Evolutionary conservation across 92 coral and sea anemone species (phyloP).

Genomic region (Porites cylindrica): DNA sequence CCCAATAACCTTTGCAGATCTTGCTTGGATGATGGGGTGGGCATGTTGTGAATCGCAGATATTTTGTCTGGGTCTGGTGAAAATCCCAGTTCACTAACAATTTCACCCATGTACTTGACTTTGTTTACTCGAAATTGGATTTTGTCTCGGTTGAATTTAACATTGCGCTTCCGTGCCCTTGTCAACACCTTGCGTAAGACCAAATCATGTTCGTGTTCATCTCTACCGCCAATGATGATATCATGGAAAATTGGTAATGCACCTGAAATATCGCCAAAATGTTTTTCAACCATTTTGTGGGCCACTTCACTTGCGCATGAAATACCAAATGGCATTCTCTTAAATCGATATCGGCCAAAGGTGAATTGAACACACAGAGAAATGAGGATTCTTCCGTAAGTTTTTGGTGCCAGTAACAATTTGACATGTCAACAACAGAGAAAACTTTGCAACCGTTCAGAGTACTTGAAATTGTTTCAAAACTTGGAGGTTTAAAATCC

Average conservation of each 20-base stretch:
- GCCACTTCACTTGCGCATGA: conserved; percentile 65
- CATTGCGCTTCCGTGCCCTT: conserved; percentile 32
- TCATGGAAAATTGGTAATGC: conserved; percentile 52
- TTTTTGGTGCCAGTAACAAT: background rate
- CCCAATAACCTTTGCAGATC: conserved; percentile 44
- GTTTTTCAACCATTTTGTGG: conserved; percentile 59
- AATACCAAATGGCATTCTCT: conserved; percentile 63
- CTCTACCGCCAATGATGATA: conserved; percentile 54
- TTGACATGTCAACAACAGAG: too few relatives aligned
- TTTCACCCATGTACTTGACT: conserved; percentile 36
- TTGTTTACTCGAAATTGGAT: conserved; percentile 18
- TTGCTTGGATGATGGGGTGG: conserved; percentile 10
- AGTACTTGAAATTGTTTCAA: conserved; percentile 53
- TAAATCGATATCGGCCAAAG: conserved; percentile 53
- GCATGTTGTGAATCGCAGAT: conserved; percentile 26
- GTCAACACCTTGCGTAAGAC: conserved; percentile 37
- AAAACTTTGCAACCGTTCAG: conserved; percentile 12
- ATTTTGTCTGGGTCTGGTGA: conserved; percentile 26
- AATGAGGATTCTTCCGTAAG: conserved; percentile 47
- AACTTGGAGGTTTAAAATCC: conserved; percentile 25
- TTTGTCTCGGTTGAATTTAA: conserved; percentile 22
- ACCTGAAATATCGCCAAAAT: conserved; percentile 55
- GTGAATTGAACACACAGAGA: conserved; percentile 46
- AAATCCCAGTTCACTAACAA: background rate
- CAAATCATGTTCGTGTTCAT: conserved; percentile 64